phyloP scores from a whole-genome alignment of 2,113 vertebrate genomes.

The Edolisoma coerulescens region DNA sequence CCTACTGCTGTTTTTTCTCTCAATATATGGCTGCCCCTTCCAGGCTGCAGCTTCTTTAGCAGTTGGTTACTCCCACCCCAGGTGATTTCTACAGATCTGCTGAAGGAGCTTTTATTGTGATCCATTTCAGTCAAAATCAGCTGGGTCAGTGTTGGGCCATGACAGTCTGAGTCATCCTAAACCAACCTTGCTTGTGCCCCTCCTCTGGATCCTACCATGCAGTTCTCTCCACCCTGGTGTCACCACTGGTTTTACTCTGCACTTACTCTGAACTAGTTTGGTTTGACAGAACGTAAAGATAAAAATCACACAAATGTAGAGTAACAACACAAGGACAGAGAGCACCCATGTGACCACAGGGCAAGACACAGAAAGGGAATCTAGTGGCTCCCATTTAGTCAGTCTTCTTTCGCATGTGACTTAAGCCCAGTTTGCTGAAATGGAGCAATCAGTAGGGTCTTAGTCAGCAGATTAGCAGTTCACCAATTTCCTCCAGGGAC shows the following conservation, averaged over 20 bases:
- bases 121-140: not conserved
- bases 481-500: not conserved
- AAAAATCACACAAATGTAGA: not conserved
- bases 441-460: not conserved
- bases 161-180: not conserved
- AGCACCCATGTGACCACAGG: rapidly evolving
- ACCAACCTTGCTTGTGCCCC: rapidly evolving
- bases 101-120: not conserved
- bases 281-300: not conserved
- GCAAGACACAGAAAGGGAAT: not conserved
- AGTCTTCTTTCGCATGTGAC: not conserved
- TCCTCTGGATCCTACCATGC: not conserved
- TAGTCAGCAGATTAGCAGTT: not conserved
- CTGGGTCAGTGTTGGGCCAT: not conserved
- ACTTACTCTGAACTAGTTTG: not conserved
- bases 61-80: not conserved
- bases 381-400: not conserved
- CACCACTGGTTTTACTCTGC: not conserved
- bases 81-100: not conserved
- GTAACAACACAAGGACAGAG: not conserved
- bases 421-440: not conserved
- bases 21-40: not conserved
- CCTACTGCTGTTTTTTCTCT: not conserved
- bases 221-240: not conserved
- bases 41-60: not conserved